Percentiles rank a stretch among this genome's conserved stretches.
phyloP scores from a whole-genome alignment of 35 echinoderm and acorn worm genomes.

The Amphiura filiformis region DNA sequence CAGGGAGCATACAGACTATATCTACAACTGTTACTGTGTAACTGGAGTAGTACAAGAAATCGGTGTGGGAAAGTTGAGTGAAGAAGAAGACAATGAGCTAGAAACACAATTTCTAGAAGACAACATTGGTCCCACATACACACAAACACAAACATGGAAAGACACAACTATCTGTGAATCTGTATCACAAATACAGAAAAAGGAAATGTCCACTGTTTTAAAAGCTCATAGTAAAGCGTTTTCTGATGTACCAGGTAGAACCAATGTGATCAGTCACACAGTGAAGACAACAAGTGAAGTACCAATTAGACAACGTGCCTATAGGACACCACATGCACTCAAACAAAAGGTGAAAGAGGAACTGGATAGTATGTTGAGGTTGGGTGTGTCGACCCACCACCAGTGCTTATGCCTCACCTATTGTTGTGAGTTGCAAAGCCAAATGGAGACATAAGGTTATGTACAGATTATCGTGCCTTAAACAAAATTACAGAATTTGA shows the following conservation, averaged over 20 bases:
- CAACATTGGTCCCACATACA: background rate
- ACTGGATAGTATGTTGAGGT: constrained; percentile 14
- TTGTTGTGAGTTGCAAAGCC: constrained; percentile 31
- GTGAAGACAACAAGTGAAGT: background rate
- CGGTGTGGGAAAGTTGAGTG: background rate
- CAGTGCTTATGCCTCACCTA: constrained; percentile 47
- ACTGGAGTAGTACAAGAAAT: background rate
- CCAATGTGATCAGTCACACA: background rate
- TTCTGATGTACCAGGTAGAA: constrained; percentile 55
- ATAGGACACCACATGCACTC: constrained; percentile 28
- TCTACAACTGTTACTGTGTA: constrained; percentile 2
- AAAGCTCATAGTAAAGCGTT: background rate
- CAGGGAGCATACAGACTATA: background rate
- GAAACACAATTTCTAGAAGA: background rate
- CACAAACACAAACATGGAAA: constrained; percentile 23
- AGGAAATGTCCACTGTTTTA: background rate
- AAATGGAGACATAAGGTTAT: constrained; percentile 26
- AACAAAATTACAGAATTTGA: constrained; percentile 39
- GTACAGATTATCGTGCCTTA: background rate
- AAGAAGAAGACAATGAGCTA: background rate
- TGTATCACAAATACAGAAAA: background rate
- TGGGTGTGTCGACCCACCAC: constrained; percentile 12
- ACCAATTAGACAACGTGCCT: constrained; percentile 16
- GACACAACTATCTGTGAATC: background rate
- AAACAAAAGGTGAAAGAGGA: constrained; percentile 38